These are phyloP conservation scores for Helostoma temminkii DNA, from an alignment of 2,797 vertebrate genomes.

Conservation along the genomic window DNA sequence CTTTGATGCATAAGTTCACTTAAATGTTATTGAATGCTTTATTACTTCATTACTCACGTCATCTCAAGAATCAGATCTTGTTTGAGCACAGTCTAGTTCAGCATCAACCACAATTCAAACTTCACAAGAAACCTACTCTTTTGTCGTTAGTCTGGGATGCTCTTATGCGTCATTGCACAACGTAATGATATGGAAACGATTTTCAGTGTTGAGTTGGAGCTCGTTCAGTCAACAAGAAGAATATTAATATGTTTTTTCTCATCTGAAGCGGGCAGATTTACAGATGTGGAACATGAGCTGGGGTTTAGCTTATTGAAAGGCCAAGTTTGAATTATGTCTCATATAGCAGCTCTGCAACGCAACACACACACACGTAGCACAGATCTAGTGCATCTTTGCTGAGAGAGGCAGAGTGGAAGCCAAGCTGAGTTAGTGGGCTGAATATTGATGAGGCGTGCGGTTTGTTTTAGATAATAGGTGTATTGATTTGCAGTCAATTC, in stretches of 20 bases:
- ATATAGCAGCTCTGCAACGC: conserved; percentile 5
- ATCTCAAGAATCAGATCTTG: neutral
- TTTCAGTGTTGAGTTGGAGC: neutral
- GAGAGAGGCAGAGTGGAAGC: conserved; percentile 35
- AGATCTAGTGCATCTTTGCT: conserved; percentile 18
- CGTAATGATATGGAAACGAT: conserved; percentile 31
- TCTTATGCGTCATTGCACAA: conserved; percentile 10
- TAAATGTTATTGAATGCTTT: neutral
- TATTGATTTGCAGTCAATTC: conserved; percentile 56
- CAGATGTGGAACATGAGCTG: neutral
- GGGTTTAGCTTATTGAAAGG: conserved; percentile 2
- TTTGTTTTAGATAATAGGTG: conserved; percentile 65
- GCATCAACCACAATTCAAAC: neutral
- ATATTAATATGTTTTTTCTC: conserved; percentile 20
- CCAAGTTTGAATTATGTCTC: conserved; percentile 14
- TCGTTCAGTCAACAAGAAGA: neutral
- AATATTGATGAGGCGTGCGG: conserved; percentile 44
- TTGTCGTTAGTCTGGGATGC: too few relatives aligned
- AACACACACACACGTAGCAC: conserved; percentile 7
- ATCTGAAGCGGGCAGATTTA: neutral
- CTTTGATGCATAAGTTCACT: neutral
- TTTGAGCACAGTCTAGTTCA: neutral
- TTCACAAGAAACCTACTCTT: neutral
- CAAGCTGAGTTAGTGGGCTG: conserved; percentile 31
- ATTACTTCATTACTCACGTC: neutral